These are phyloP conservation scores for Philopedon plagiatum DNA, from an alignment of 2,888 invertebrate genomes.

Conservation along the genomic window DNA sequence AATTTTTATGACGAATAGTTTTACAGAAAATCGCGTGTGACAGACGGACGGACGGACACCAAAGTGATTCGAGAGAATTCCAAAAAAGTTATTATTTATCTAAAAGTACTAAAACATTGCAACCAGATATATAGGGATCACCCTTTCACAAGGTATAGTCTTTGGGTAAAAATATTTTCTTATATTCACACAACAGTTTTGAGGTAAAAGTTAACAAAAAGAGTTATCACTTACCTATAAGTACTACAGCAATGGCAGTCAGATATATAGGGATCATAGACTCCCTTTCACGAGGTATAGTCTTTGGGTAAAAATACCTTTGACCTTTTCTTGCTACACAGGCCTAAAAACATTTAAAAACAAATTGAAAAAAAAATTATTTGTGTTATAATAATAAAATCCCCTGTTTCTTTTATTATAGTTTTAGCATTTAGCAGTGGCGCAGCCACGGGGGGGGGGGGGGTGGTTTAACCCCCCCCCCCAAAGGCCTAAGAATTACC, in stretches of 20 bases:
- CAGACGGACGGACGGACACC: no score
- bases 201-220: neutral
- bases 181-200: no score
- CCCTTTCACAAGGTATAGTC: slow-evolving; percentile 53
- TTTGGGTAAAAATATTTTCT: slow-evolving; percentile 53
- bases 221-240: slow-evolving; percentile 44
- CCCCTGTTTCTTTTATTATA: no score
- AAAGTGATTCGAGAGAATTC: no score
- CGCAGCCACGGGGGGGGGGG: no score
- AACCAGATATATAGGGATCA: slow-evolving; percentile 25
- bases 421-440: no score
- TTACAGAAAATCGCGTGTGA: no score
- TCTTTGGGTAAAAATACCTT: slow-evolving; percentile 52
- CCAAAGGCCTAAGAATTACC: no score
- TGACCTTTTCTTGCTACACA: slow-evolving; percentile 50
- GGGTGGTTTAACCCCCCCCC: no score
- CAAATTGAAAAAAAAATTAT: neutral
- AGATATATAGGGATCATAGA: slow-evolving; percentile 26
- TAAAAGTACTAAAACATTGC: slow-evolving; percentile 28
- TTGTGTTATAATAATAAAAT: no score
- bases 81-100: slow-evolving; percentile 36
- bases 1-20: no score
- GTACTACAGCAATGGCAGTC: slow-evolving; percentile 8
- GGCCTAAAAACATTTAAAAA: slow-evolving; percentile 47
- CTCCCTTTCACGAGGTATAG: slow-evolving; percentile 53